Conservation (phyloP, 2,113 vertebrate genomes). For the Camarhynchus parvulus region DNA sequence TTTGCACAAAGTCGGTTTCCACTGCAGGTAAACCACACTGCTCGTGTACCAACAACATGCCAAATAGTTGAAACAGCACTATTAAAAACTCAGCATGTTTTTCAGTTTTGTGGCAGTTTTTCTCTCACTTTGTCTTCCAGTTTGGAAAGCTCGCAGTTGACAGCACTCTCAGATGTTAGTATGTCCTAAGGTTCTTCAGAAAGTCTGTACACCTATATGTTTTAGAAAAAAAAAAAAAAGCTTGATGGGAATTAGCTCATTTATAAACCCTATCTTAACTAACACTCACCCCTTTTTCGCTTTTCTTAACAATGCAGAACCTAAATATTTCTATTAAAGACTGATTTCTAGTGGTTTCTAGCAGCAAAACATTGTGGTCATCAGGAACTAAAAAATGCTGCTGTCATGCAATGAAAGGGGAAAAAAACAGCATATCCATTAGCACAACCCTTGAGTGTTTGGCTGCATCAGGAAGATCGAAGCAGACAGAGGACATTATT, state of each 20-base stretch:
- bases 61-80: neutral
- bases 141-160: neutral
- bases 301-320: neutral
- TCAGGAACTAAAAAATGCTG: neutral
- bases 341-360: neutral
- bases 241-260: neutral
- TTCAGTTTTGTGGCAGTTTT: neutral
- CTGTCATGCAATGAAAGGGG: neutral
- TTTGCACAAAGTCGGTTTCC: neutral
- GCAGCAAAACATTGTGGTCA: neutral
- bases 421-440: neutral
- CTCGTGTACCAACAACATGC: fast-evolving
- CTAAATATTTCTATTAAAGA: neutral
- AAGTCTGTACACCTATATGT: neutral
- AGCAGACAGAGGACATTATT: neutral
- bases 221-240: neutral
- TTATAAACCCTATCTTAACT: neutral
- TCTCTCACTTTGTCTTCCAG: neutral
- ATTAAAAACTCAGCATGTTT: neutral
- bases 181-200: neutral
- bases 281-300: neutral
- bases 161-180: neutral
- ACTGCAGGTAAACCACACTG: neutral
- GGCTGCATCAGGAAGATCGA: neutral
- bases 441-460: neutral